phyloP scores from a whole-genome alignment of 2,888 invertebrate species.

The Willowsia nigromaculata region DNA sequence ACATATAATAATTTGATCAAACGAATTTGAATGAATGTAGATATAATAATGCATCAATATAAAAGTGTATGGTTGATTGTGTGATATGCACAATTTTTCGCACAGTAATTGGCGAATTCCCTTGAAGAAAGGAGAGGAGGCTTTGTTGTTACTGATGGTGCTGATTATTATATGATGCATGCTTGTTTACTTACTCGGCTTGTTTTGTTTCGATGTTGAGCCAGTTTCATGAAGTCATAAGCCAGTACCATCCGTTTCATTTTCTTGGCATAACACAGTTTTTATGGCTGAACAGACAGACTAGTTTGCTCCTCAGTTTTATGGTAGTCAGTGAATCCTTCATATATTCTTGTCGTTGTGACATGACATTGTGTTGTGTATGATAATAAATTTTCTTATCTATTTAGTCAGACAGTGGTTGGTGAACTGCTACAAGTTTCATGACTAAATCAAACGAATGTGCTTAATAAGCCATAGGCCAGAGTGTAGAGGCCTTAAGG shows the following conservation, averaged over 20 bases:
- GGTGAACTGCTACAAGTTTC: not conserved
- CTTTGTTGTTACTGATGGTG: conserved; percentile 53
- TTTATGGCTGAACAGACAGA: conserved; percentile 48
- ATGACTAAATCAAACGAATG: not conserved
- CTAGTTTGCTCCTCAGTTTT: conserved; percentile 47
- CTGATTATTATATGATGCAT: conserved; percentile 40
- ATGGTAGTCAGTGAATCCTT: not conserved
- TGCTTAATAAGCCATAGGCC: not conserved
- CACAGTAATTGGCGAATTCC: conserved; percentile 67
- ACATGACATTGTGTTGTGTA: too few relatives aligned
- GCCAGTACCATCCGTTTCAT: conserved; percentile 32
- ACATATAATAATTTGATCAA: not conserved
- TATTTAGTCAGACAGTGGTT: conserved; percentile 19
- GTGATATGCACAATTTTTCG: conserved; percentile 44
- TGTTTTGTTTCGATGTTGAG: conserved; percentile 52
- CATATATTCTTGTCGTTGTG: not conserved
- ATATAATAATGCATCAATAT: not conserved
- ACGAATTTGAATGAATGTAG: not conserved
- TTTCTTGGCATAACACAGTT: conserved; percentile 26
- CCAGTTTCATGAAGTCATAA: conserved; percentile 59
- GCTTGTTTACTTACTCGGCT: conserved; percentile 45
- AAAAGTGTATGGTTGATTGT: not conserved
- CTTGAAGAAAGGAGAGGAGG: conserved; percentile 48
- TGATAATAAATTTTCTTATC: conserved; percentile 36
- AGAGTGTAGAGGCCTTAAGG: conserved; percentile 6